Evolutionary conservation across 1,140 invertebrate genomes (phyloP).

Genomic region (Oncopeltus fasciatus): DNA sequence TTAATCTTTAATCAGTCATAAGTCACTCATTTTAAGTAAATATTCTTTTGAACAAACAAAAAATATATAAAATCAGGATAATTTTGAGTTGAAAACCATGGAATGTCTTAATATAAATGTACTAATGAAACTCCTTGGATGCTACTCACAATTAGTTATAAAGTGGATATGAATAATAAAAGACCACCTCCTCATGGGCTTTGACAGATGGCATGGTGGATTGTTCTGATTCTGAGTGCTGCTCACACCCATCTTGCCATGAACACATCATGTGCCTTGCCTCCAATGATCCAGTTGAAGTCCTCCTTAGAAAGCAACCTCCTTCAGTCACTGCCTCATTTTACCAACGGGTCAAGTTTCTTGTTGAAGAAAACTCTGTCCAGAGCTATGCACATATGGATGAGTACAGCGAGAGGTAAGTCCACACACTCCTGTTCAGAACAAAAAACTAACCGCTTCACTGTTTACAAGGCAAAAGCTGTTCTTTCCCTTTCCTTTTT

Average conservation of each 20-base stretch:
- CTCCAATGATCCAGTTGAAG: slow-evolving; percentile 88
- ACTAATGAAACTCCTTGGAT: too few relatives aligned
- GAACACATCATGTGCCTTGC: slow-evolving; percentile 87
- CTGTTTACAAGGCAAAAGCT: slow-evolving; percentile 12
- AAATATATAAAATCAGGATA: too few relatives aligned
- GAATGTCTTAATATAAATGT: too few relatives aligned
- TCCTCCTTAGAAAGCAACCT: slow-evolving; percentile 85
- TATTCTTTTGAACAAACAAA: too few relatives aligned
- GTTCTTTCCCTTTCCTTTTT: not conserved
- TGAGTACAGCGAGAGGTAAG: slow-evolving; percentile 96
- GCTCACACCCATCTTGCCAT: slow-evolving; percentile 61
- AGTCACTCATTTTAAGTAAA: too few relatives aligned
- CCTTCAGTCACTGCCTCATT: slow-evolving; percentile 92
- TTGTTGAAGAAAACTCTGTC: slow-evolving; percentile 95
- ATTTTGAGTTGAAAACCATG: too few relatives aligned
- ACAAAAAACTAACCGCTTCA: slow-evolving; percentile 25
- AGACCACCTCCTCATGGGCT: too few relatives aligned
- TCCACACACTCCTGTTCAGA: not conserved
- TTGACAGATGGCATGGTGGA: slow-evolving; percentile 93
- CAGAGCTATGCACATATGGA: slow-evolving; percentile 94
- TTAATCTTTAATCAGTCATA: too few relatives aligned
- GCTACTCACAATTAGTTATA: too few relatives aligned
- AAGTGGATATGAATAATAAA: too few relatives aligned
- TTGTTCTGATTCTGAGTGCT: slow-evolving; percentile 95
- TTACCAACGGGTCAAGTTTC: slow-evolving; percentile 93